These are phyloP conservation scores for Chionodraco myersi DNA, from an alignment of 2,113 vertebrate species.

Conservation along the genomic window DNA sequence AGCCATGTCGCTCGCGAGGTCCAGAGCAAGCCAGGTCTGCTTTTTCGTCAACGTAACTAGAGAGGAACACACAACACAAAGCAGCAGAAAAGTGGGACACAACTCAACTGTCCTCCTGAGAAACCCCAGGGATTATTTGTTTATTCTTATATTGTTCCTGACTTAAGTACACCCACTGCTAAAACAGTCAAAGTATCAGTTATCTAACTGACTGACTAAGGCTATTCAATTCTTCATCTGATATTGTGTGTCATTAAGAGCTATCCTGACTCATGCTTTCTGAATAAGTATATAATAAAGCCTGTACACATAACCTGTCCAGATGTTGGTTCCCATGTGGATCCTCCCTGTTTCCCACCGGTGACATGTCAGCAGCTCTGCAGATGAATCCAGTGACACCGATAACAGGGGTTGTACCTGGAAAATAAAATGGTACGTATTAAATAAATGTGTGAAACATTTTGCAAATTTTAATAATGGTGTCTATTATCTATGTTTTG, in stretches of 20 bases:
- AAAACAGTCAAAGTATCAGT: not conserved
- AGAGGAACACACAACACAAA: conserved; percentile 74
- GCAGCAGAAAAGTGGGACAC: conserved; percentile 76
- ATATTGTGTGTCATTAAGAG: not conserved
- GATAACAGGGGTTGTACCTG: conserved; percentile 28
- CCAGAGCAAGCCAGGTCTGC: conserved; percentile 35
- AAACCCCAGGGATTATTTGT: conserved; percentile 11
- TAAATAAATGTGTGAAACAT: not conserved
- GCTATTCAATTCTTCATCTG: conserved; percentile 1
- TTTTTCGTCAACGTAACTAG: conserved; percentile 68
- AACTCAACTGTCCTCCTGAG: conserved; percentile 45
- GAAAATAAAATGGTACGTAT: conserved; percentile 13
- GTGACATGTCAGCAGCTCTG: conserved; percentile 26
- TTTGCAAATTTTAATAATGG: not conserved
- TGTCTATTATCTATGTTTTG: too few species aligned
- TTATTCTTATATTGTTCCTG: not conserved
- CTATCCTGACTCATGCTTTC: not conserved
- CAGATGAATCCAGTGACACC: conserved; percentile 20
- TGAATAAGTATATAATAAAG: conserved; percentile 14
- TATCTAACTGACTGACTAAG: not conserved
- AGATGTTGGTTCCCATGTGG: conserved; percentile 21
- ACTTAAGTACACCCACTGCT: conserved; percentile 9
- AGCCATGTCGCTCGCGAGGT: conserved; percentile 32
- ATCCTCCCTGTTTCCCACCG: conserved; percentile 37
- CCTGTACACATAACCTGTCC: conserved; percentile 74